phyloP scores from a whole-genome alignment of 2,797 vertebrate genomes.

The Eulemur coronatus region DNA sequence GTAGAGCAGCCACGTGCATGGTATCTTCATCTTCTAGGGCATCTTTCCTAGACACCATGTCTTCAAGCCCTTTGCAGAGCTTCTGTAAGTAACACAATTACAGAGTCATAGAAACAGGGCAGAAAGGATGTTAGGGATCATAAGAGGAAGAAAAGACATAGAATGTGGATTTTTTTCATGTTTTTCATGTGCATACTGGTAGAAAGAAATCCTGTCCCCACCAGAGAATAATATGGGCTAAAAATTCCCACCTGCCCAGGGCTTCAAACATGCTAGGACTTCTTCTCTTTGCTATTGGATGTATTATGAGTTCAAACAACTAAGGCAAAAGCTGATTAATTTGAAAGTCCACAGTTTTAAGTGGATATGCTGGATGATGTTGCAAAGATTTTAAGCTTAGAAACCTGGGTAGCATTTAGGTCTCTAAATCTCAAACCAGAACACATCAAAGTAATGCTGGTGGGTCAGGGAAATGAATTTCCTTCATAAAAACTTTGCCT shows the following conservation, averaged over 20 bases:
- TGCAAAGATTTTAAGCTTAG: conserved; percentile 29
- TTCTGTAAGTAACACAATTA: background rate
- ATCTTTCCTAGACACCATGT: conserved; percentile 26
- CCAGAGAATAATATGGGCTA: background rate
- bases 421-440: conserved; percentile 43
- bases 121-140: conserved; percentile 11
- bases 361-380: background rate
- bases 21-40: conserved; percentile 49
- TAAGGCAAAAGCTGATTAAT: background rate
- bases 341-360: conserved; percentile 30
- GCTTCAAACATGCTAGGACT: background rate
- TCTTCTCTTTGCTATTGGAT: background rate
- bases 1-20: background rate
- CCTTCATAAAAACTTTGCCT: conserved; percentile 41
- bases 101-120: conserved; percentile 25
- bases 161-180: background rate
- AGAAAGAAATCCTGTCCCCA: background rate
- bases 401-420: conserved; percentile 33
- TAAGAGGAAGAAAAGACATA: background rate
- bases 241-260: background rate
- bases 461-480: conserved; percentile 41
- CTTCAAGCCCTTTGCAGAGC: conserved; percentile 22
- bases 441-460: conserved; percentile 40
- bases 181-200: background rate
- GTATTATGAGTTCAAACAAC: background rate